Evolutionary conservation across 2,888 invertebrate species (phyloP).

Genomic region (Choristoneura rosaceana): DNA sequence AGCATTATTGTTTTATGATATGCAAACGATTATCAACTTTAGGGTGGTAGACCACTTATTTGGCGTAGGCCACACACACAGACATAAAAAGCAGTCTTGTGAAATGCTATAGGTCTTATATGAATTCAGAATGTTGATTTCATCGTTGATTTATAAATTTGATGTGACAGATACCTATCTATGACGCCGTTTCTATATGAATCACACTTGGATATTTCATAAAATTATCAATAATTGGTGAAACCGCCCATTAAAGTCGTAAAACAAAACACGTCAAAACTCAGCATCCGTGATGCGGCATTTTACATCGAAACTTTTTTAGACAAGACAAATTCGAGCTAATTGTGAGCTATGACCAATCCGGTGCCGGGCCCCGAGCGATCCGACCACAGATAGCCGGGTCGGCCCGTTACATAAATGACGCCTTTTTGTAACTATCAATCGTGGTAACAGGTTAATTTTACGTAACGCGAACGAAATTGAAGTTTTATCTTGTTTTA

Average conservation of each 20-base stretch:
- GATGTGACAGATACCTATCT: too few species aligned
- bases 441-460: conserved; percentile 37
- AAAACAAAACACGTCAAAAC: background rate
- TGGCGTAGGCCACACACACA: too few species aligned
- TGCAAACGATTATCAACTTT: too few species aligned
- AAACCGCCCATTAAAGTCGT: background rate
- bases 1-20: too few species aligned
- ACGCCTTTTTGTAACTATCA: conserved; percentile 43
- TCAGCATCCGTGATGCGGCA: background rate
- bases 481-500: background rate
- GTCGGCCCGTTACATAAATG: conserved; percentile 42
- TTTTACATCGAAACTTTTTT: conserved; percentile 33
- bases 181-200: too few species aligned
- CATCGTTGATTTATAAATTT: background rate
- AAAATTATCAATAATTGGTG: too few species aligned
- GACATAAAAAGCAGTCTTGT: too few species aligned
- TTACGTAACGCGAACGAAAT: background rate
- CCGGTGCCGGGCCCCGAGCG: conserved; percentile 27
- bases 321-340: conserved; percentile 37
- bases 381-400: conserved; percentile 44
- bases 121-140: background rate
- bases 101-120: too few species aligned
- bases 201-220: too few species aligned
- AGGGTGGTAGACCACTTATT: too few species aligned
- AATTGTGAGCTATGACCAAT: conserved; percentile 38